Evolutionary conservation across 2,797 vertebrate species (phyloP), one percentile per base, ranked within the genome.

Genomic region (Chaenodraco wilsoni): DNA sequence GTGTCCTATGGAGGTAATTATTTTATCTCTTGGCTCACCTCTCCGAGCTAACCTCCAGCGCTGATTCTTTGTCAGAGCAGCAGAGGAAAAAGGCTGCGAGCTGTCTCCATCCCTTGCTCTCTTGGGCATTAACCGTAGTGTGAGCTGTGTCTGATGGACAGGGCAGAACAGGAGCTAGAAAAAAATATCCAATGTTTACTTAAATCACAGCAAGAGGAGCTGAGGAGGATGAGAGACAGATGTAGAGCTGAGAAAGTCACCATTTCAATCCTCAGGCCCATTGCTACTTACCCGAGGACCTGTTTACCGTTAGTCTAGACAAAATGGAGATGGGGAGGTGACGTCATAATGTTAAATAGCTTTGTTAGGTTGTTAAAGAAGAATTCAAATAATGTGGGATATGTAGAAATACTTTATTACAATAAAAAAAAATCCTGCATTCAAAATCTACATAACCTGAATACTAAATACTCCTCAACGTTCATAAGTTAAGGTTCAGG

Each of bases 61-160:
- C 79, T 82, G 85, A 88, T 81, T 89, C 74, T 48, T 70, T 87
- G 79, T 90, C 86, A 83, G 82, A 77, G 75, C 66, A 62, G 66
- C 17, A 9, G 81, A 69, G 80, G 73, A 62, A 86, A 70, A 69
- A 70, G 65, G 75, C 70, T 65, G 19, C 12, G 12, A 78, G 82
- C 80, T 66, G 86, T 86, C 81, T 82, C 52, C 72, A 68, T 86
- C 41, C 10, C 56, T 60, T 40, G 70, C 69, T 87, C 82, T 85
- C 83, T 60, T 62, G 83, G 83, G 88, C 76, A 74, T 85, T 82
- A 73, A 84, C 54, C 11, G 15, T n/a, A 76, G 76, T 49, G 67
- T 78, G 84, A 84, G 76, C 60, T 5, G 44, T 82, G 61, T 81
- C 19, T 88, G 81, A 85, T 48, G 74, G 83, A 83, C 67, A 55